phyloP scores from a whole-genome alignment of 1,140 invertebrate genomes.

The Dreissena rostriformis region DNA sequence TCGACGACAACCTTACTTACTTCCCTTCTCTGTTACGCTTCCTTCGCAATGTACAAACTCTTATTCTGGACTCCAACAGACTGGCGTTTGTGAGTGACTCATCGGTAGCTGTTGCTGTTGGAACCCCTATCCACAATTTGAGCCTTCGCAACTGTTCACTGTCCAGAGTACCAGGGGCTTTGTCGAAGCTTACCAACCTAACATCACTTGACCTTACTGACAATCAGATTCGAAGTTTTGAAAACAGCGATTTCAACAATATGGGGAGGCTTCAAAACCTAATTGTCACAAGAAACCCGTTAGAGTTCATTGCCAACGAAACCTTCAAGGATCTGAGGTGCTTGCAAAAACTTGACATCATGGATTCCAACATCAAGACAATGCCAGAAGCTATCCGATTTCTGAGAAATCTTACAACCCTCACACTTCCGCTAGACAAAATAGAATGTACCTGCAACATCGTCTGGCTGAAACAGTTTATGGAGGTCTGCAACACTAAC shows the following conservation, averaged over 20 bases:
- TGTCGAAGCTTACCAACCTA: conserved; percentile 45
- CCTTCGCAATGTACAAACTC: conserved; percentile 3
- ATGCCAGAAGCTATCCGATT: conserved; percentile 48
- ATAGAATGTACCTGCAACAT: conserved; percentile 50
- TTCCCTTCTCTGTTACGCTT: conserved; percentile 39
- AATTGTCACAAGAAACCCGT: conserved; percentile 33
- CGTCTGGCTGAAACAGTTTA: conserved; percentile 50
- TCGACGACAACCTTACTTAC: conserved; percentile 38
- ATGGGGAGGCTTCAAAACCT: conserved; percentile 29
- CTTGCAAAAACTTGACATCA: conserved; percentile 30
- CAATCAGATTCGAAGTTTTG: conserved; percentile 47
- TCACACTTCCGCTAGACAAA: conserved; percentile 36
- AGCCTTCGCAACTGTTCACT: conserved; percentile 46
- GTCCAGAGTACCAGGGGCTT: conserved; percentile 41
- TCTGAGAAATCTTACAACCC: neutral
- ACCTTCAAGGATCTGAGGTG: conserved; percentile 31
- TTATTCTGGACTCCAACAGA: conserved; percentile 42
- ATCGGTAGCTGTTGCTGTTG: conserved; percentile 26
- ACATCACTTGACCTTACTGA: conserved; percentile 31
- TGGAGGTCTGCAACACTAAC: conserved; percentile 7
- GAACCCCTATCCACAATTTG: conserved; percentile 9
- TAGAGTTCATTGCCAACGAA: conserved; percentile 46
- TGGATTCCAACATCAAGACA: conserved; percentile 29
- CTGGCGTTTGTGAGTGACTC: conserved; percentile 46
- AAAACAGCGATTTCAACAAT: conserved; percentile 49